Conservation (phyloP, 1,140 invertebrate genomes). For the Drosophila baimaii region DNA sequence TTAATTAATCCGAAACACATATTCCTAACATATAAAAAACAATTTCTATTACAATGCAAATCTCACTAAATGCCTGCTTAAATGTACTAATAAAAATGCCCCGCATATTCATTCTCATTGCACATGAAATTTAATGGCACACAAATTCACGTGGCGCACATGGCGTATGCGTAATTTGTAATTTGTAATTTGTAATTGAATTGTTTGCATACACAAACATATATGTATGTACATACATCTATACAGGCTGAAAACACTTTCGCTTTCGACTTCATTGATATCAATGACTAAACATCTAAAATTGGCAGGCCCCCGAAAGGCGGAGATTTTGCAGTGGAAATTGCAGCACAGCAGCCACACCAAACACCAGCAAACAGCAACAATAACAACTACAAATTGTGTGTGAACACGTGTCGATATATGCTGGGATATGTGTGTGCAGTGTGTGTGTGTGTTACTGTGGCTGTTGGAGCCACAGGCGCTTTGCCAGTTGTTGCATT, state of each 20-base stretch:
- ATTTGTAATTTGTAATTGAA: constrained; percentile 64
- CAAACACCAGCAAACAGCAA: constrained; percentile 31
- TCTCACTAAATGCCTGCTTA: constrained; percentile 17
- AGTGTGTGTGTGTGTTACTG: constrained; percentile 24
- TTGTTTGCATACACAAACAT: constrained; percentile 41
- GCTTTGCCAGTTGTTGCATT: constrained; percentile 65
- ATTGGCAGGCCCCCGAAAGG: constrained; percentile 58
- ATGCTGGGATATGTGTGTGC: neutral
- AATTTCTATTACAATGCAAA: neutral
- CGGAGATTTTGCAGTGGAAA: constrained; percentile 44
- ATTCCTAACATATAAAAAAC: neutral
- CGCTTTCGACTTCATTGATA: constrained; percentile 81
- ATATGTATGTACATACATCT: neutral
- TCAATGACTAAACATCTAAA: constrained; percentile 79
- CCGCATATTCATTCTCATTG: constrained; percentile 22
- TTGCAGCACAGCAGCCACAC: constrained; percentile 25
- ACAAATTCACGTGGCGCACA: constrained; percentile 29
- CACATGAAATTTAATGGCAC: constrained; percentile 52
- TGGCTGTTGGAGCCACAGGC: constrained; percentile 54
- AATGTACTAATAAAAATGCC: constrained; percentile 30
- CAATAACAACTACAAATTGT: constrained; percentile 59
- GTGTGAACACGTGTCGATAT: constrained; percentile 45
- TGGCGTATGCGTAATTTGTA: constrained; percentile 69
- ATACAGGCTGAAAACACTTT: constrained; percentile 61
- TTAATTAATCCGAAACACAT: neutral